A percentile compares a stretch with the other conserved stretches of the same genome.
Evolutionary conservation across 2,113 vertebrate genomes (phyloP).

Genomic region (Tichodroma muraria): DNA sequence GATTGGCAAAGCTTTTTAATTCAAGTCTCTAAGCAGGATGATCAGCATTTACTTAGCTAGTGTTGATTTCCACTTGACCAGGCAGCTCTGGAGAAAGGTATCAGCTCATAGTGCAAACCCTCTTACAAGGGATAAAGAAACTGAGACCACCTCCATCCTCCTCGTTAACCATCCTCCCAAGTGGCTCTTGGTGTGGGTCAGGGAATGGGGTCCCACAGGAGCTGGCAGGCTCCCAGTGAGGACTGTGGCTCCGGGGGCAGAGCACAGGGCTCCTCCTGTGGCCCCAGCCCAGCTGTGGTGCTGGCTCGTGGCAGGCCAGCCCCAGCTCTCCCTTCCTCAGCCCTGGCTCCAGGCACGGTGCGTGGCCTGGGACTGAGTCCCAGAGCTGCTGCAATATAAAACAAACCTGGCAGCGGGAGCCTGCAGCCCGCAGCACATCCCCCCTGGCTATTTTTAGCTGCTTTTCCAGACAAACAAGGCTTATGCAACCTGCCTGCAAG

Average conservation of each 20-base stretch:
- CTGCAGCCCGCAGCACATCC: background rate
- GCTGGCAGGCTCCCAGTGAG: background rate
- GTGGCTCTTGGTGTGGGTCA: background rate
- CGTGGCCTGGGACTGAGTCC: background rate
- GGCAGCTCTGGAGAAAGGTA: slow-evolving; percentile 17
- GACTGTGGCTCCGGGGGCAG: background rate
- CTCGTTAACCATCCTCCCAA: accelerated
- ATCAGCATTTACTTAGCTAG: slow-evolving; percentile 37
- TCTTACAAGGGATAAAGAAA: slow-evolving; percentile 55
- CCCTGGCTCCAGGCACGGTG: background rate
- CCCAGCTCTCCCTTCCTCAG: accelerated
- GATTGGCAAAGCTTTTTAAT: slow-evolving; percentile 61
- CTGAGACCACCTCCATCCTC: background rate
- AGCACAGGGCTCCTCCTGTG: background rate
- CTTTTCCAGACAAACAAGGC: background rate
- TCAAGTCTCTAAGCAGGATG: slow-evolving; percentile 55
- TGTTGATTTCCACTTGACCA: slow-evolving; percentile 27
- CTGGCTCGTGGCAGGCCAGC: background rate
- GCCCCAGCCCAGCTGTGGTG: background rate
- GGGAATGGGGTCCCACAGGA: background rate
- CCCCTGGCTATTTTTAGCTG: slow-evolving; percentile 25
- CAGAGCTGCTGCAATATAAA: background rate
- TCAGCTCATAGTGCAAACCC: slow-evolving; percentile 10
- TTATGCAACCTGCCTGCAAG: background rate
- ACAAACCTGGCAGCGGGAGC: background rate